These are phyloP conservation scores for Pseudotriccus pelzelni DNA, from an alignment of 2,797 vertebrate species.

Conservation along the genomic window DNA sequence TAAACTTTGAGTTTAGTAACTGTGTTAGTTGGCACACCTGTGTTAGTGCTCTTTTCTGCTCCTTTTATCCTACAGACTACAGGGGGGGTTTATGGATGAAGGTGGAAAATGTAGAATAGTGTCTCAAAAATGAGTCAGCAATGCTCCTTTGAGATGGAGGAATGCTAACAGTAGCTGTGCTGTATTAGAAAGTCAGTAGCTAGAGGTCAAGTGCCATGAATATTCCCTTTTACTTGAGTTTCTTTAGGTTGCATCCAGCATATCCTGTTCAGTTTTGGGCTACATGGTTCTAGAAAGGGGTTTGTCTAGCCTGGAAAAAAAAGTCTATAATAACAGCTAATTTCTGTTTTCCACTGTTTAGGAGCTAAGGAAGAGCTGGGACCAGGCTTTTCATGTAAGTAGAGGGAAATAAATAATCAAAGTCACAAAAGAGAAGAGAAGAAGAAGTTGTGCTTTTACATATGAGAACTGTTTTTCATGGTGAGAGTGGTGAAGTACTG, in stretches of 20 bases:
- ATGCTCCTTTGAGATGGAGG: not conserved
- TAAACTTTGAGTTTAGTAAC: not conserved
- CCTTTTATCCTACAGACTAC: not conserved
- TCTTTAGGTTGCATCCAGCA: not conserved
- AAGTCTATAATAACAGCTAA: not conserved
- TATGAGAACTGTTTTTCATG: not conserved
- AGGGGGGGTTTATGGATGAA: not conserved
- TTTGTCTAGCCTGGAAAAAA: not conserved
- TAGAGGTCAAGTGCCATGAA: not conserved
- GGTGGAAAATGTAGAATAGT: not conserved
- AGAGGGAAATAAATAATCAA: not conserved
- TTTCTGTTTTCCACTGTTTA: not conserved
- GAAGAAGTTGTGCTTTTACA: not conserved
- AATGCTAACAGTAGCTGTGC: not conserved
- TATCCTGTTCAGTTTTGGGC: not conserved
- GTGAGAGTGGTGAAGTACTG: not conserved
- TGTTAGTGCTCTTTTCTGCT: not conserved
- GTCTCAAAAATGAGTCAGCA: not conserved
- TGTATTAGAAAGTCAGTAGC: not conserved
- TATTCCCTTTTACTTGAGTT: not conserved
- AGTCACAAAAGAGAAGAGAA: not conserved
- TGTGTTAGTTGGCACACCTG: not conserved
- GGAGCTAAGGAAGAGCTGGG: not conserved
- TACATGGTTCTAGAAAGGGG: not conserved
- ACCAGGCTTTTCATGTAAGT: not conserved